Evolutionary conservation across 1,140 invertebrate genomes (phyloP), one percentile per base, ranked within the genome.

Genomic region (Atta colombica): DNA sequence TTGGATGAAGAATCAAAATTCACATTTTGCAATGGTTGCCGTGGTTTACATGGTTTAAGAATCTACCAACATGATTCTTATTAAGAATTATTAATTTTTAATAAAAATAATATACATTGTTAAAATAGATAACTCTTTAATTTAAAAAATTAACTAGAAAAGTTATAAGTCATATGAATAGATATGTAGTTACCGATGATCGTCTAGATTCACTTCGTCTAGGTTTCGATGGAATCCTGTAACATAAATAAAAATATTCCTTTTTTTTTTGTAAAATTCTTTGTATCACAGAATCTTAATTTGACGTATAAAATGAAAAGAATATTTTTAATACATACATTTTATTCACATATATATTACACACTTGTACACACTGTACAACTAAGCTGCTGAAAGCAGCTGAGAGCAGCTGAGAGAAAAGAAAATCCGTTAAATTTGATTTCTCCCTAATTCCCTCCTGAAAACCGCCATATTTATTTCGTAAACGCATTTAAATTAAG

Each of bases 11-110:
- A 74, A 81, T 80, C 84, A n/a, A 86, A 72, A 72, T 93, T 86
- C 14, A 88, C 85, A 80, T 82, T 85, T 71, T 91, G 91, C 10
- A 92, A 60, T n/a, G 88, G 85, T 58, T 90, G 91, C 7, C 88
- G 91, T 35, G 69, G 51, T 86, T 93, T 93, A 3, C 89, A 58
- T 39, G 85, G 58, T 49, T 93, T 93, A 25, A 93, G 89, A 77
- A 93, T 93, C 93, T 93, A 60, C 0, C 2, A 68, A 63, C 14
- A 74, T 55, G 6, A 18, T 51, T 51, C 2, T 51, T 4, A 51
- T 51, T 51, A 51, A 39, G 49, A 68, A 82, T 63, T 5, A 75
- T 35, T 49, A 31, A 53, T 74, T 60, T 77, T 35, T 14, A 75
- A 39, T 60, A 82, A 66, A 68, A 14, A 49, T 31, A 25, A 14